Percentiles rank a stretch among this genome's conserved stretches.
These are phyloP conservation scores for Gracilinanus agilis DNA, from an alignment of 2,113 vertebrate genomes.

Conservation along the genomic window DNA sequence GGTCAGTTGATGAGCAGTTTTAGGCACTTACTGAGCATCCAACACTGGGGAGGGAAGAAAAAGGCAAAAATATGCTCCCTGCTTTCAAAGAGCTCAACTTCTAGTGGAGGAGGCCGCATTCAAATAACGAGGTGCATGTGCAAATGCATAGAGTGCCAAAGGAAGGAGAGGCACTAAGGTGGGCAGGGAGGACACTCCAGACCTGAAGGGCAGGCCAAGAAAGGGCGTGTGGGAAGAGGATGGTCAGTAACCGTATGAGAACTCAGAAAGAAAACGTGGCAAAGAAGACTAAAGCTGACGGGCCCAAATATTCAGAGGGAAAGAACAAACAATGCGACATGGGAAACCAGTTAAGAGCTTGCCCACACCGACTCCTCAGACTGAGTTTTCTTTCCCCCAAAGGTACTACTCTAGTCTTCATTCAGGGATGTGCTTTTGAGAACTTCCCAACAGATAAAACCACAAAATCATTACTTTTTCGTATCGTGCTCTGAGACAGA, in stretches of 20 bases:
- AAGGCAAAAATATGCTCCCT: neutral
- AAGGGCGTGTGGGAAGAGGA: neutral
- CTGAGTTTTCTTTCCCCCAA: neutral
- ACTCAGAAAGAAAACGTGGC: neutral
- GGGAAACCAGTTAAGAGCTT: neutral
- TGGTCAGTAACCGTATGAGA: neutral
- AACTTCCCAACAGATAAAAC: neutral
- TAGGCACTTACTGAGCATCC: neutral
- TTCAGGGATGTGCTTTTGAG: neutral
- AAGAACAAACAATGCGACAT: neutral
- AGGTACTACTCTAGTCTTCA: neutral
- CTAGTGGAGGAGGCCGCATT: neutral
- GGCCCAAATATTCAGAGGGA: neutral
- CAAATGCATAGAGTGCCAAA: no score
- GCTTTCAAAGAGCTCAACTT: neutral
- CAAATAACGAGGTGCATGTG: no score
- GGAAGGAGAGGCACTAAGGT: no score
- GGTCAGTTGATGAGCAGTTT: neutral
- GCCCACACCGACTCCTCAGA: neutral
- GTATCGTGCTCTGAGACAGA: neutral
- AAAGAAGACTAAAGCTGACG: neutral
- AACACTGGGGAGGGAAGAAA: neutral
- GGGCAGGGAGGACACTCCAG: neutral
- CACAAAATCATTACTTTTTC: neutral
- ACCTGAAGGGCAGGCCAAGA: neutral